Conservation (phyloP, 2,113 vertebrate species). For the Gasterosteus nipponicus region DNA sequence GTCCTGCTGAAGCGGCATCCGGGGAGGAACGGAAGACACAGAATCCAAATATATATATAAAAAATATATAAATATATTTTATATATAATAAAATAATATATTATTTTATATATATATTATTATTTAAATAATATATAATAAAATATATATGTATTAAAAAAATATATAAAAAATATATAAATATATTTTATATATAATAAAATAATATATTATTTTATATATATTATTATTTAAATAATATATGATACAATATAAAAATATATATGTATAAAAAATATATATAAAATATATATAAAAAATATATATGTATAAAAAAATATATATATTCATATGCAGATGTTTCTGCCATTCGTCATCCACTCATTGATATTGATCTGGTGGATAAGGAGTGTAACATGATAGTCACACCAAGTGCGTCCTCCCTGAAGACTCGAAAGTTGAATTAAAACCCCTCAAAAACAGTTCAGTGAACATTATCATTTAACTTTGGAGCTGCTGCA, state of each 20-base stretch:
- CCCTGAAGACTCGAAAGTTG: background rate
- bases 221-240: too few species aligned
- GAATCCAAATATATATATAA: background rate
- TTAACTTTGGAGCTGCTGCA: background rate
- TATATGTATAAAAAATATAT: too few species aligned
- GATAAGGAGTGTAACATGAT: background rate
- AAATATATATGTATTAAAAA: too few species aligned
- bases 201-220: too few species aligned
- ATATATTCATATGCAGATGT: background rate
- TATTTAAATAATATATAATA: too few species aligned
- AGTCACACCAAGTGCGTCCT: background rate
- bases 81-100: background rate
- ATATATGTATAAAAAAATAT: background rate
- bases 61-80: background rate
- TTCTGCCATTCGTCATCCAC: background rate
- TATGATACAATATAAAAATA: too few species aligned
- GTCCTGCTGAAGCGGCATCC: conserved; percentile 42
- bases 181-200: background rate
- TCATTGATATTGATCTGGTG: background rate
- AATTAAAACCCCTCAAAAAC: background rate
- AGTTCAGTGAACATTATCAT: background rate
- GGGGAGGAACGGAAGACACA: conserved; percentile 24
- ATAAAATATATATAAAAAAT: too few species aligned
- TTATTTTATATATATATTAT: background rate
- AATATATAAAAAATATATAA: too few species aligned